Evolutionary conservation across 2,113 vertebrate species (phyloP).

Genomic region (Hyla sarda): DNA sequence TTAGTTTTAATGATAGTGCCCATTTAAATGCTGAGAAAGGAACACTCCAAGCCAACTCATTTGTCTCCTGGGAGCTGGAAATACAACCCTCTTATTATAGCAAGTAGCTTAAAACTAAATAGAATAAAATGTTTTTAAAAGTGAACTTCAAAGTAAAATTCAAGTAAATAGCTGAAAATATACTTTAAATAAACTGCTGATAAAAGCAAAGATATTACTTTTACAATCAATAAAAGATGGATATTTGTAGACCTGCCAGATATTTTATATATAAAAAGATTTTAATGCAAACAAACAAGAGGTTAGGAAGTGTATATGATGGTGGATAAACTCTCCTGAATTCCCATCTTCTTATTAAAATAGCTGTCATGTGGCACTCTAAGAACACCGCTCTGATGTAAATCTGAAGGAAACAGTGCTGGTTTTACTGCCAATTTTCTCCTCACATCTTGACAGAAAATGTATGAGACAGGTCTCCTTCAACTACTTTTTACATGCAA

Average conservation of each 20-base stretch:
- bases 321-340: conserved; percentile 23
- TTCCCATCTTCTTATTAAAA: conserved; percentile 36
- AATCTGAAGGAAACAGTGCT: conserved; percentile 36
- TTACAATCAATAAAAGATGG: background rate
- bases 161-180: background rate
- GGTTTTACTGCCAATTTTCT: conserved; percentile 52
- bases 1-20: no score
- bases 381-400: conserved; percentile 29
- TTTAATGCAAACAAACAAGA: background rate
- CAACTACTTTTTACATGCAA: conserved; percentile 55
- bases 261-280: background rate
- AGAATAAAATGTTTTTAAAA: background rate
- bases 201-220: background rate
- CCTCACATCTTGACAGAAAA: conserved; percentile 54
- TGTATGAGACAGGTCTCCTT: conserved; percentile 54
- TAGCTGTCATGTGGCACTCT: conserved; percentile 39
- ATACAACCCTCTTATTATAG: background rate
- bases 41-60: no score
- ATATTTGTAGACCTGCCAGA: background rate
- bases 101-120: background rate
- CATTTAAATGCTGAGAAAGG: no score
- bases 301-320: conserved; percentile 11
- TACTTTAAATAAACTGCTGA: background rate
- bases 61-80: background rate
- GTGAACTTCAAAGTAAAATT: background rate